Conservation (phyloP, 2,888 invertebrate genomes). For the Patella ulyssiponensis region DNA sequence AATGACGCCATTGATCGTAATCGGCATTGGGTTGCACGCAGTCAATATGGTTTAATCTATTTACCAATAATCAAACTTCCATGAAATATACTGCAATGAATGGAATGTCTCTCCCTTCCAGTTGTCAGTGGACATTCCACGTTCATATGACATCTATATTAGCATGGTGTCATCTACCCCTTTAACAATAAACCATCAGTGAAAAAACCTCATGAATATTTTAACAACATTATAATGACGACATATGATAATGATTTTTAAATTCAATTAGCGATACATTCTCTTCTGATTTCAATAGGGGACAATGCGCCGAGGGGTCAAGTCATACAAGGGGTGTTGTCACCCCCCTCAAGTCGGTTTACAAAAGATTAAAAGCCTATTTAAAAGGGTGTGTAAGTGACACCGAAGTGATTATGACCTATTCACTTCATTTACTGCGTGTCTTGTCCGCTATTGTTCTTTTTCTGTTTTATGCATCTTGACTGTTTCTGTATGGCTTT, state of each 20-base stretch:
- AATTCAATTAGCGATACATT: background rate
- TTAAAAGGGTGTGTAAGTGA: constrained; percentile 4
- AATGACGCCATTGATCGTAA: too few species aligned
- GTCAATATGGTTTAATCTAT: too few species aligned
- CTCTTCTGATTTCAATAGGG: background rate
- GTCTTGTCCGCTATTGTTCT: background rate
- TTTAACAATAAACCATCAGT: background rate
- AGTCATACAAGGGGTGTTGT: background rate
- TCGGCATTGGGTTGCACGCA: too few species aligned
- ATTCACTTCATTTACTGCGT: constrained; percentile 6
- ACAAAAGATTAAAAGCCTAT: constrained; percentile 2
- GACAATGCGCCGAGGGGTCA: background rate
- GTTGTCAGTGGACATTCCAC: too few species aligned
- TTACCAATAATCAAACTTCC: too few species aligned
- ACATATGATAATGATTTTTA: constrained; percentile 2
- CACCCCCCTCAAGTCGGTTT: background rate
- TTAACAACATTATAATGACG: background rate
- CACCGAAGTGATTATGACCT: background rate
- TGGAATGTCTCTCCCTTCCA: too few species aligned
- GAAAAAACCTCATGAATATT: background rate
- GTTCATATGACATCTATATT: background rate
- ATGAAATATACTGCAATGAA: too few species aligned
- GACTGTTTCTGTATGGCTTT: background rate
- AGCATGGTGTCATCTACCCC: background rate
- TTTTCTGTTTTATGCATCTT: background rate